phyloP scores from a whole-genome alignment of 30 jellyfish, hydroid and myxozoan genomes.

The Haliclystus octoradiatus region DNA sequence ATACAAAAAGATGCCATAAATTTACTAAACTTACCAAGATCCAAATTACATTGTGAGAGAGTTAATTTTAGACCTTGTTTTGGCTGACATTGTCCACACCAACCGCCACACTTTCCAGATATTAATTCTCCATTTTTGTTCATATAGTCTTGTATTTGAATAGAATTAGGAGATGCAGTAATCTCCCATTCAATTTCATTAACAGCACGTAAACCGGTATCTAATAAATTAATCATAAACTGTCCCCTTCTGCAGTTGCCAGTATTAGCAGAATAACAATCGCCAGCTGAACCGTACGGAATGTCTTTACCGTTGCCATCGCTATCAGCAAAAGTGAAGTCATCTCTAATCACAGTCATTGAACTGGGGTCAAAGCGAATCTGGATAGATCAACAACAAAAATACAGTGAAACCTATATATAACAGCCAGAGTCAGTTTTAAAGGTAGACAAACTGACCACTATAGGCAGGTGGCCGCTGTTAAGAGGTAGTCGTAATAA shows the following conservation, averaged over 20 bases:
- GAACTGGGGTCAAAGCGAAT: slow-evolving; percentile 41
- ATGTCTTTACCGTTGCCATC: slow-evolving; percentile 26
- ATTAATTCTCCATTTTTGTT: slow-evolving; percentile 35
- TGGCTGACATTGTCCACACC: slow-evolving; percentile 85
- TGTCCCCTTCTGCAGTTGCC: slow-evolving; percentile 62
- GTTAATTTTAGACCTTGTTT: slow-evolving; percentile 28
- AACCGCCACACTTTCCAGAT: slow-evolving; percentile 81
- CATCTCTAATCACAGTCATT: slow-evolving; percentile 41
- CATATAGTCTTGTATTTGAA: slow-evolving; percentile 27
- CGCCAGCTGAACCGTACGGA: slow-evolving; percentile 89
- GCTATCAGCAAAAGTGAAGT: slow-evolving; percentile 52
- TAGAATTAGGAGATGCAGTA: slow-evolving; percentile 15
- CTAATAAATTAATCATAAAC: slow-evolving; percentile 67
- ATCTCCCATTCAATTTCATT: slow-evolving; percentile 35
- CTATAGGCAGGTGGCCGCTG: too few species aligned
- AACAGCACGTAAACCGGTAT: slow-evolving; percentile 57
- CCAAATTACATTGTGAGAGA: slow-evolving; percentile 35
- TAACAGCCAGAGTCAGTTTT: too few species aligned
- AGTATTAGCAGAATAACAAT: slow-evolving; percentile 75
- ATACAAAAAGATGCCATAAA: too few species aligned
- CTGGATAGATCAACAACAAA: slow-evolving; percentile 8
- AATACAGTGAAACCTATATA: too few species aligned
- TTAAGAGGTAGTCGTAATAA: too few species aligned
- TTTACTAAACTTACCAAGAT: slow-evolving; percentile 33
- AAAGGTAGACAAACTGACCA: too few species aligned